phyloP scores from a whole-genome alignment of 2,113 vertebrate species.

The Melanostigma gelatinosum region DNA sequence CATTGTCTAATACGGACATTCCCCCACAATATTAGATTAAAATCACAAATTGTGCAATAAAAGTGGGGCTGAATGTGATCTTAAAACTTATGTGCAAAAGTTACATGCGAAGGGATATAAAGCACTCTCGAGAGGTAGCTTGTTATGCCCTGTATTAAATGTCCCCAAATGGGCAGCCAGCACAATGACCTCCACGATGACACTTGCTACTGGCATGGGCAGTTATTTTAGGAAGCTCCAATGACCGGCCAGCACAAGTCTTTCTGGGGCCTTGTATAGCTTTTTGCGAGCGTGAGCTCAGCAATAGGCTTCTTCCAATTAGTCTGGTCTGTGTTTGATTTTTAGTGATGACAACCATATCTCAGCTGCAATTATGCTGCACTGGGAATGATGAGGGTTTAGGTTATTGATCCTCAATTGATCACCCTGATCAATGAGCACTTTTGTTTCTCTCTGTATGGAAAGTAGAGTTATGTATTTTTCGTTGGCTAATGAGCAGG shows the following conservation, averaged over 20 bases:
- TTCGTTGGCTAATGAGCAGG: slow-evolving; percentile 74
- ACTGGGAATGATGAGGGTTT: slow-evolving; percentile 85
- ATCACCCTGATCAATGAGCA: slow-evolving; percentile 84
- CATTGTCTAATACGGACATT: slow-evolving; percentile 64
- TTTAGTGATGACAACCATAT: slow-evolving; percentile 83
- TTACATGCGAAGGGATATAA: slow-evolving; percentile 62
- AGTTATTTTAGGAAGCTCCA: slow-evolving; percentile 76
- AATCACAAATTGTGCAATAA: slow-evolving; percentile 68
- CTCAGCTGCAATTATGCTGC: slow-evolving; percentile 83
- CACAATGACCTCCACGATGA: slow-evolving; percentile 73
- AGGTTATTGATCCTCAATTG: slow-evolving; percentile 85
- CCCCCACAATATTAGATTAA: slow-evolving; percentile 68
- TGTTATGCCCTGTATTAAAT: slow-evolving; percentile 65
- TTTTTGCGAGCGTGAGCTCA: slow-evolving; percentile 70
- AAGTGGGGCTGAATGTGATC: slow-evolving; percentile 50
- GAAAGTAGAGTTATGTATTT: slow-evolving; percentile 77
- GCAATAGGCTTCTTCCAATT: slow-evolving; percentile 80
- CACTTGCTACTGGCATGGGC: slow-evolving; percentile 76
- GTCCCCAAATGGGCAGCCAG: slow-evolving; percentile 72
- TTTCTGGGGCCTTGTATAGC: slow-evolving; percentile 69
- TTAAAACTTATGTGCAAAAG: slow-evolving; percentile 54
- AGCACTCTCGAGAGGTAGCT: slow-evolving; percentile 56
- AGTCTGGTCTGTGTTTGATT: slow-evolving; percentile 79
- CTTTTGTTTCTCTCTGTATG: slow-evolving; percentile 82
- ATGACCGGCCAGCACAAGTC: slow-evolving; percentile 64